A percentile compares a stretch with the other conserved stretches of the same genome.
Evolutionary conservation across 2,113 vertebrate species (phyloP).

Genomic region (Progne subis): DNA sequence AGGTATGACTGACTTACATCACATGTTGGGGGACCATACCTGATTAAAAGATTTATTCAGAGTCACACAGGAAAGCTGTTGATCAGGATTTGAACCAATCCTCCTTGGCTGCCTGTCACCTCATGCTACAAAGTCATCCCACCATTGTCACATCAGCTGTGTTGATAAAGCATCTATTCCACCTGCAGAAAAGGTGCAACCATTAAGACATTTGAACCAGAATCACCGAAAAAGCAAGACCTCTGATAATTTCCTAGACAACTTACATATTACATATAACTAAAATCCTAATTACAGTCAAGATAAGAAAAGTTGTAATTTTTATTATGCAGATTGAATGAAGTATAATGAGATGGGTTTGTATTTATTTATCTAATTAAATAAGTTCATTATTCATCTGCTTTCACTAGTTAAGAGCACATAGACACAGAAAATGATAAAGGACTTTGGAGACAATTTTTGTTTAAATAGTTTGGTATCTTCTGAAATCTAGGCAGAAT

Average conservation of each 20-base stretch:
- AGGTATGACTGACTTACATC: not conserved
- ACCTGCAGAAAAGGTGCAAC: not conserved
- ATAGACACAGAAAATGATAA: not conserved
- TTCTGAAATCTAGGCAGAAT: not conserved
- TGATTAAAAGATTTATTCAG: not conserved
- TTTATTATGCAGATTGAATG: not conserved
- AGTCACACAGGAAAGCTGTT: not conserved
- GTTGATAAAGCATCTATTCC: not conserved
- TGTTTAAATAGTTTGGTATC: not conserved
- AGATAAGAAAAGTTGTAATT: not conserved
- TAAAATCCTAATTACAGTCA: not conserved
- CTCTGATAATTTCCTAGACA: not conserved
- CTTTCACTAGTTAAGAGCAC: not conserved
- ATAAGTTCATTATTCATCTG: not conserved
- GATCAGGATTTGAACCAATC: not conserved
- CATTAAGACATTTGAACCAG: not conserved
- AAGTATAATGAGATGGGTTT: not conserved
- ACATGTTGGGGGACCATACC: accelerated
- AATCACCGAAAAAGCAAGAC: not conserved
- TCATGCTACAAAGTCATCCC: not conserved
- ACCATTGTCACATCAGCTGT: not conserved
- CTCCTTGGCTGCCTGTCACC: not conserved
- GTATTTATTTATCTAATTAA: not conserved
- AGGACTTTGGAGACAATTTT: not conserved
- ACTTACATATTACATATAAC: not conserved